Evolutionary conservation across 1,140 invertebrate genomes (phyloP), one percentile per base, ranked within the genome.

Genomic region (Micrasema longulum): DNA sequence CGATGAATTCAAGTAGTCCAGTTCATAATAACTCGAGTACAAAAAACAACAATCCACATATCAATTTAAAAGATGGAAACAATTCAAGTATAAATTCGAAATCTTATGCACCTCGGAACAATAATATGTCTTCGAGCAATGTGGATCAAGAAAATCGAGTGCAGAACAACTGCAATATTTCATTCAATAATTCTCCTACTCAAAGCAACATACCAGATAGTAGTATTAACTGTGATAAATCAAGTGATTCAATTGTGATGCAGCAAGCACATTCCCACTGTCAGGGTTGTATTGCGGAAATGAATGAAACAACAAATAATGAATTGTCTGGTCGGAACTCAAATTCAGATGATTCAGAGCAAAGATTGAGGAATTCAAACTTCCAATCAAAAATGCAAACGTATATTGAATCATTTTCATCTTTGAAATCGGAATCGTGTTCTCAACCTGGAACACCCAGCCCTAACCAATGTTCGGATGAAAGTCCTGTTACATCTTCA

Each of bases 401-500:
- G 45, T 72, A 73, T 12, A 73, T 76, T 22, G 71, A 73, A 55
- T 67, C 60, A 48, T 65, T 76, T n/a, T 71, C 74, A 55, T 67
- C 67, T 20, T 55, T 57, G 7, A 76, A 76, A 65, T 60, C 71
- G 16, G 70, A 71, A 23, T 36, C 64, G 11, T 36, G 50, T 57
- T 74, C 75, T 69, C 77, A 80, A 52, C 80, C 83, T 0, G 77
- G 81, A 41, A 87, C 84, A 3, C 86, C 86, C 43, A 87, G 86
- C 81, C 85, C 86, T 3, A 84, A 81, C 70, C 71, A 73, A 68
- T 82, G 83, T 74, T 87, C 85, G 71, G 87, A 88, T n/a, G 89
- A 91, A 22, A 90, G 88, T 81, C 90, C 90, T 11, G 90, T 91
- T 18, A 91, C 91, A 18, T 92, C 91, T 12, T 91, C 91, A 0